Evolutionary conservation across 2,888 invertebrate genomes (phyloP).

Genomic region (Tetropium fuscum): DNA sequence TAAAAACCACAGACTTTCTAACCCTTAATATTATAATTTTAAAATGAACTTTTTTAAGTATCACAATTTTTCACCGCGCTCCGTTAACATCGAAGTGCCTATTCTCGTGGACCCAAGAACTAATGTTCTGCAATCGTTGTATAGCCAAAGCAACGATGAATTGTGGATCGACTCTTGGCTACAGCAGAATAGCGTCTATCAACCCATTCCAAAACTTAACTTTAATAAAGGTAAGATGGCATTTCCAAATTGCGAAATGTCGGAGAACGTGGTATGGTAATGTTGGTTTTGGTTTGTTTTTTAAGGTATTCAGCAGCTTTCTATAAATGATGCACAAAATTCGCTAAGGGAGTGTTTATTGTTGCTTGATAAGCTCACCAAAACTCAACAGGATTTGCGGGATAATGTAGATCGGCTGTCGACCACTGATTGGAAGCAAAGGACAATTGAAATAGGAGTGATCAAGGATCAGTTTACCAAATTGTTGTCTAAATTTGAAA

Average conservation of each 20-base stretch:
- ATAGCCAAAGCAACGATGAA: constrained; percentile 59
- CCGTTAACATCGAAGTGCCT: constrained; percentile 40
- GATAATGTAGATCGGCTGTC: constrained; percentile 66
- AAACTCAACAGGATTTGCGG: constrained; percentile 64
- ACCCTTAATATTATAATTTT: constrained; percentile 9
- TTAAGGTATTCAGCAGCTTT: constrained; percentile 42
- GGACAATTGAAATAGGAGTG: constrained; percentile 67
- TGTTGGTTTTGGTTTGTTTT: neutral
- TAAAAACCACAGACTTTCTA: constrained; percentile 22
- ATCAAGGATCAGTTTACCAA: constrained; percentile 67
- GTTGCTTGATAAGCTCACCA: constrained; percentile 61
- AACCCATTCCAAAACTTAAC: constrained; percentile 52
- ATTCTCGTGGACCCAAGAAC: constrained; percentile 38
- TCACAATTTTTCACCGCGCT: constrained; percentile 41
- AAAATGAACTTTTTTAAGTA: constrained; percentile 47
- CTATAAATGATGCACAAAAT: constrained; percentile 62
- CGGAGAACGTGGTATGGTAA: neutral
- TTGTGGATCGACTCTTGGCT: constrained; percentile 63
- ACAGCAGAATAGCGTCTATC: constrained; percentile 52
- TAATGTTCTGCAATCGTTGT: constrained; percentile 44
- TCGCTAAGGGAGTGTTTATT: constrained; percentile 56
- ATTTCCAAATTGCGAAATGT: neutral
- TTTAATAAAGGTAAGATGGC: constrained; percentile 43
- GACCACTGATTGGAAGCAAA: constrained; percentile 70
- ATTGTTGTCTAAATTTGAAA: constrained; percentile 63